These are phyloP conservation scores for Hemithea aestivaria DNA, from an alignment of 2,888 invertebrate species.

Conservation along the genomic window DNA sequence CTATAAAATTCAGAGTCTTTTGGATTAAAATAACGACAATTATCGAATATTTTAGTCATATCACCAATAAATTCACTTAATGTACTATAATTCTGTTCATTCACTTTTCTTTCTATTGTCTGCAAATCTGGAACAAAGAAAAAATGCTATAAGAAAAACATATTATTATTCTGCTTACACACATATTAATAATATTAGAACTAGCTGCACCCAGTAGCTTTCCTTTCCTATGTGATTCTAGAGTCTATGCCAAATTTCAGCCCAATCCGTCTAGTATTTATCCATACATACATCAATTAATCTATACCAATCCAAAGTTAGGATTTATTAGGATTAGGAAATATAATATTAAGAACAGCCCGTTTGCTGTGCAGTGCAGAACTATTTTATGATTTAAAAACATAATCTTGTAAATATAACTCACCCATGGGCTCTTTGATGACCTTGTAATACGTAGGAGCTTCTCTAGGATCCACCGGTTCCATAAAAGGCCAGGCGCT, in stretches of 20 bases:
- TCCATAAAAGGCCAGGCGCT: constrained; percentile 99
- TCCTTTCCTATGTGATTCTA: too few relatives aligned
- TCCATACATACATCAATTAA: too few relatives aligned
- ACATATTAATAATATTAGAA: too few relatives aligned
- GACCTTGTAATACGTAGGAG: constrained; percentile 97
- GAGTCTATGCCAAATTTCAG: too few relatives aligned
- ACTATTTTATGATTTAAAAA: too few relatives aligned
- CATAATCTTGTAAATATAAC: constrained; percentile 40
- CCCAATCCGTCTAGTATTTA: too few relatives aligned
- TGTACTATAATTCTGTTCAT: constrained; percentile 89
- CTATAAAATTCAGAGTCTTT: constrained; percentile 97
- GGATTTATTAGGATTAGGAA: too few relatives aligned
- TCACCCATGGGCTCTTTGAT: constrained; percentile 98
- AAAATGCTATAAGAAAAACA: constrained; percentile 1
- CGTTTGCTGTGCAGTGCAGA: too few relatives aligned
- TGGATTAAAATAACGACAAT: constrained; percentile 98
- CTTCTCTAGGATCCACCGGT: constrained; percentile 96
- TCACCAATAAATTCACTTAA: constrained; percentile 98
- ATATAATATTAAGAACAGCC: too few relatives aligned
- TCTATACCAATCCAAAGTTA: too few relatives aligned
- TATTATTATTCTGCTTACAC: too few relatives aligned
- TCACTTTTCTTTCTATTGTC: constrained; percentile 93
- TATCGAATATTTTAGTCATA: constrained; percentile 99
- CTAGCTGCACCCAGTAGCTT: too few relatives aligned
- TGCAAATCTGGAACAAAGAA: constrained; percentile 87